A percentile compares a stretch with the other conserved stretches of the same genome.
These are phyloP conservation scores for Bucorvus abyssinicus DNA, from an alignment of 2,797 vertebrate species.

Conservation along the genomic window DNA sequence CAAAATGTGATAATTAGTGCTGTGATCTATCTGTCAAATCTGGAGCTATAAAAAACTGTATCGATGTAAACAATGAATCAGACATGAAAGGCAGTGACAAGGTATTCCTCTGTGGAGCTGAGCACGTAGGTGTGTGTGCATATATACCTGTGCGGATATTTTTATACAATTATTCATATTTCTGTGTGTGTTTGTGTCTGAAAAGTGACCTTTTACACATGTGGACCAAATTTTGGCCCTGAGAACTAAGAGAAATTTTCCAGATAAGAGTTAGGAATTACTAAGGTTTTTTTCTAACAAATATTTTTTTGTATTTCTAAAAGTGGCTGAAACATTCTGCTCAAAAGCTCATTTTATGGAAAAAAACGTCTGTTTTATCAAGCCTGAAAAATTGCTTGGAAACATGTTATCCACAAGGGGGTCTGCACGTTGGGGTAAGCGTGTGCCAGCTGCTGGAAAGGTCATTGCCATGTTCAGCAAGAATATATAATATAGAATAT, in stretches of 20 bases:
- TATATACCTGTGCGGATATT: background rate
- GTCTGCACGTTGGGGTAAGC: accelerated
- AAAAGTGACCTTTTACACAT: background rate
- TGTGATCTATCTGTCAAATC: background rate
- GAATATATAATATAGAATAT: background rate
- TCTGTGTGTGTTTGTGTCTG: background rate
- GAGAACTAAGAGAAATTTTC: background rate
- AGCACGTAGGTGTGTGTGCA: accelerated
- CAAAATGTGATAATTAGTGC: background rate
- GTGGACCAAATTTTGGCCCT: background rate
- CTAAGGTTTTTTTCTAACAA: background rate
- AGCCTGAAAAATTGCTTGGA: background rate
- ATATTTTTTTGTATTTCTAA: background rate
- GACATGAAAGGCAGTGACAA: background rate
- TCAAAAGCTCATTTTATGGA: background rate
- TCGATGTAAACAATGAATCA: background rate
- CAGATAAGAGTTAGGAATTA: background rate
- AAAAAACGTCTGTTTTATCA: background rate
- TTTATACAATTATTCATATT: background rate
- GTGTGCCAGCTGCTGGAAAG: background rate
- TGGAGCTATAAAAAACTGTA: background rate
- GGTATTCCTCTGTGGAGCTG: background rate
- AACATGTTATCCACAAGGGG: background rate
- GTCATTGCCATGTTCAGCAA: background rate
- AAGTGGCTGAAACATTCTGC: background rate